These are phyloP conservation scores for Pseudocheirus occidentalis DNA, from an alignment of 2,797 vertebrate species.

Conservation along the genomic window DNA sequence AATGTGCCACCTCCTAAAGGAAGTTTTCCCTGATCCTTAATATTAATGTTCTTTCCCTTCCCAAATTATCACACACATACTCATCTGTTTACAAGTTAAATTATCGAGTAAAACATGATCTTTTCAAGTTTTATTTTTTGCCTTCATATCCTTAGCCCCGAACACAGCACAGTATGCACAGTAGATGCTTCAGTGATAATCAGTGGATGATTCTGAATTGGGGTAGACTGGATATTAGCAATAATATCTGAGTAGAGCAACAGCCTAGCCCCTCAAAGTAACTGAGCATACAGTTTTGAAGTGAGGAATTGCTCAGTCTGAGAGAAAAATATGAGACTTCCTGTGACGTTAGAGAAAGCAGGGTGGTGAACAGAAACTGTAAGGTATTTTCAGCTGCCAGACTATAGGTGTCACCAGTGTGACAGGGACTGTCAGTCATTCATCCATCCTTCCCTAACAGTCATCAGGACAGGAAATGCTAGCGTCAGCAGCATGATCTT, in stretches of 20 bases:
- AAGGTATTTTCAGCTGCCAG: slow-evolving; percentile 33
- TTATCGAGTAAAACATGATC: background rate
- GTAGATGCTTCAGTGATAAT: background rate
- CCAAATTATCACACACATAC: background rate
- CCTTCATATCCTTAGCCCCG: background rate
- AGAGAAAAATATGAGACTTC: background rate
- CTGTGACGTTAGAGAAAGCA: too few species aligned
- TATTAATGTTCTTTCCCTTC: background rate
- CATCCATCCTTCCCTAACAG: slow-evolving; percentile 1
- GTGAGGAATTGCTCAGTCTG: background rate
- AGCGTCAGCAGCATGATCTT: background rate
- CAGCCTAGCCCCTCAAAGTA: fast-evolving
- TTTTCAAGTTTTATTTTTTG: background rate
- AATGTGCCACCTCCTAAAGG: background rate
- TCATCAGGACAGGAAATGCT: slow-evolving; percentile 64
- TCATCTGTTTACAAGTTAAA: background rate
- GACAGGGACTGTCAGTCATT: slow-evolving; percentile 22
- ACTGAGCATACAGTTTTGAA: background rate
- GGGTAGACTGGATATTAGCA: background rate
- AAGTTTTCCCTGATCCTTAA: background rate
- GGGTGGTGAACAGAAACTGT: background rate
- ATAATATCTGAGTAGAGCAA: background rate
- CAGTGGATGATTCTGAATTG: background rate
- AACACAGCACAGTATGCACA: background rate
- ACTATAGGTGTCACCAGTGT: slow-evolving; percentile 44